phyloP scores from a whole-genome alignment of 92 coral and sea anemone genomes.

The Zoanthus sansibaricus region DNA sequence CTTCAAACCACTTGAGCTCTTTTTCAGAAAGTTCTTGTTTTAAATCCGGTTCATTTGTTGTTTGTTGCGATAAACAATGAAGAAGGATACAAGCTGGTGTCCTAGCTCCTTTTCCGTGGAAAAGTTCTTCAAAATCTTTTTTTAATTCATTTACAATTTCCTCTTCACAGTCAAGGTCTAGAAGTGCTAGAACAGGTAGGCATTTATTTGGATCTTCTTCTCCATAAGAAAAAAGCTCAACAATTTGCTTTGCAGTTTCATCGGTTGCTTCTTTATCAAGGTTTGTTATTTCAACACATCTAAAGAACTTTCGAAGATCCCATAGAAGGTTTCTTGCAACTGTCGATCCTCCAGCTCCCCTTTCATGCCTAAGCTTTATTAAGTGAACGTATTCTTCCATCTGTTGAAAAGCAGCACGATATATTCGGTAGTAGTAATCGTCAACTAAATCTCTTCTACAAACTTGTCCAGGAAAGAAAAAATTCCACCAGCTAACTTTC shows the following conservation, averaged over 20 bases:
- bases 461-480: conserved; percentile 46
- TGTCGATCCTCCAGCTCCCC: conserved; percentile 67
- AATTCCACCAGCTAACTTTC: conserved; percentile 47
- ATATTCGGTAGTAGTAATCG: conserved; percentile 6
- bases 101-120: conserved; percentile 39
- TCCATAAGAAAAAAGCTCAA: conserved; percentile 27
- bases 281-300: conserved; percentile 41
- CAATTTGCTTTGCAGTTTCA: conserved; percentile 37
- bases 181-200: conserved; percentile 29
- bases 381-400: conserved; percentile 52
- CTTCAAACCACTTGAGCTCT: conserved; percentile 45
- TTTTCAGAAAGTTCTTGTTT: conserved; percentile 42
- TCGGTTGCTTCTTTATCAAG: conserved; percentile 40
- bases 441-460: conserved; percentile 42
- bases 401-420: conserved; percentile 28
- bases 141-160: conserved; percentile 33
- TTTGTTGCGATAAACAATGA: conserved; percentile 38
- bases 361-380: conserved; percentile 52
- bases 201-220: conserved; percentile 37
- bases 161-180: conserved; percentile 37
- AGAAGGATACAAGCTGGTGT: conserved; percentile 53
- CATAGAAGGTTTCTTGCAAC: conserved; percentile 62
- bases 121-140: conserved; percentile 40
- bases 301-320: conserved; percentile 55
- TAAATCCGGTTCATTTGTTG: conserved; percentile 31